Evolutionary conservation across 1,140 invertebrate genomes (phyloP).

Genomic region (Sitobion miscanthi): DNA sequence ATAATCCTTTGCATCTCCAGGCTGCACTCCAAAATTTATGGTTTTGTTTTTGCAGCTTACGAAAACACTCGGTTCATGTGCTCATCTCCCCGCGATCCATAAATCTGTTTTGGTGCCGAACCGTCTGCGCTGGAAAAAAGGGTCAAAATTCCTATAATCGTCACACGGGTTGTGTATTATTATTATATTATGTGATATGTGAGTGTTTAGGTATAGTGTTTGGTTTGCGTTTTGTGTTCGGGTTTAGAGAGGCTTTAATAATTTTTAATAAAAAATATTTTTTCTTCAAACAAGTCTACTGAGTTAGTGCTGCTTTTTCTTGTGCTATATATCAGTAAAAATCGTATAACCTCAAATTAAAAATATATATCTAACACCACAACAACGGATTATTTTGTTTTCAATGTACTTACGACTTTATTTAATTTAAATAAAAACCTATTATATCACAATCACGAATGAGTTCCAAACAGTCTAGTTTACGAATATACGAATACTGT

Average conservation of each 20-base stretch:
- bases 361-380: neutral
- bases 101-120: constrained; percentile 49
- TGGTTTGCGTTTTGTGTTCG: neutral
- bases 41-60: constrained; percentile 53
- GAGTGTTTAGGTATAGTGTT: neutral
- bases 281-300: neutral
- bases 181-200: neutral
- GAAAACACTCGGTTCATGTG: constrained; percentile 28
- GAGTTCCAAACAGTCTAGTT: neutral
- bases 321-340: neutral
- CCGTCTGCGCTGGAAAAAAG: constrained; percentile 37
- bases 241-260: neutral
- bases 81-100: neutral
- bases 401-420: neutral
- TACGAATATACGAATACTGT: neutral
- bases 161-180: neutral
- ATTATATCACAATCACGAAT: neutral
- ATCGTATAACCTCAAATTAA: neutral
- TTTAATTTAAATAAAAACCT: neutral
- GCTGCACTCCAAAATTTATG: constrained; percentile 1
- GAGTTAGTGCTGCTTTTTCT: neutral
- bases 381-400: neutral
- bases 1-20: neutral
- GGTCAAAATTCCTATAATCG: constrained; percentile 34
- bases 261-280: neutral